Evolutionary conservation across 2,113 vertebrate species (phyloP).

Genomic region (Sylvia atricapilla): DNA sequence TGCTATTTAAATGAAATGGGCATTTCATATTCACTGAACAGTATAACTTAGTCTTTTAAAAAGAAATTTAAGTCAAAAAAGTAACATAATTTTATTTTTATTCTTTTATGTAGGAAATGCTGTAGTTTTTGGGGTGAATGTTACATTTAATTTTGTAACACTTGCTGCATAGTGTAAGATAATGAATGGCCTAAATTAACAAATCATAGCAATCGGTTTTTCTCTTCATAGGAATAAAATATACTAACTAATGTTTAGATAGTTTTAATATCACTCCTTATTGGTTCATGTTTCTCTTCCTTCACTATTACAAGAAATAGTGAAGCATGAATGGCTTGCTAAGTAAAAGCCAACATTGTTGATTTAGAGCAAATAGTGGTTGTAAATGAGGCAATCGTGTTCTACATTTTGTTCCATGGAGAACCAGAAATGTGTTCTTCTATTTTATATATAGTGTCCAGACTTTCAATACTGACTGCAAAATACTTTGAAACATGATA

Average conservation of each 20-base stretch:
- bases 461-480: not conserved
- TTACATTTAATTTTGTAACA: not conserved
- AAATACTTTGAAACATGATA: not conserved
- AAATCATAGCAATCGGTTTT: not conserved
- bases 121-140: not conserved
- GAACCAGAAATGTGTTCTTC: not conserved
- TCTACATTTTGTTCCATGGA: not conserved
- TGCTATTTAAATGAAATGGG: not conserved
- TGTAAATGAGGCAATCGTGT: not conserved
- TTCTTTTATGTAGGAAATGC: not conserved
- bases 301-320: not conserved
- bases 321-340: not conserved
- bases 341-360: not conserved
- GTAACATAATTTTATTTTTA: not conserved
- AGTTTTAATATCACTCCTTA: not conserved
- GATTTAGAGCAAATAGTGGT: not conserved
- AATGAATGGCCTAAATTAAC: not conserved
- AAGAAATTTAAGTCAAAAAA: not conserved
- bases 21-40: rapidly evolving
- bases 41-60: not conserved
- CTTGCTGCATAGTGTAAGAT: not conserved
- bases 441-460: not conserved
- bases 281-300: not conserved
- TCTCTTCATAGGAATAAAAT: not conserved
- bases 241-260: not conserved